A percentile compares a stretch with the other conserved stretches of the same genome.
Conservation (phyloP, 2,113 vertebrate genomes). For the Tamias sibiricus region DNA sequence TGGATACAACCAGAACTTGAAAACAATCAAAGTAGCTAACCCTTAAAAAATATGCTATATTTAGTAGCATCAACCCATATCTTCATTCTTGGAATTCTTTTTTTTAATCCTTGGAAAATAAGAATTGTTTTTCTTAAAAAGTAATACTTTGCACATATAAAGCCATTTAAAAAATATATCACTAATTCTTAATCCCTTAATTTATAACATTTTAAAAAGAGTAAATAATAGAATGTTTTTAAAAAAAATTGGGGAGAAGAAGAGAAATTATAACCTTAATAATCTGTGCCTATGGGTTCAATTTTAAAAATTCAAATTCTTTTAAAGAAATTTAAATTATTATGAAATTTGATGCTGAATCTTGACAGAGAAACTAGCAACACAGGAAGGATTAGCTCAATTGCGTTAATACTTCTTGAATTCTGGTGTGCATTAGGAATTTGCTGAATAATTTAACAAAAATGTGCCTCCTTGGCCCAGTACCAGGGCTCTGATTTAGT, state of each 20-base stretch:
- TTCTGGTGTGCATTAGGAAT: conserved; percentile 3
- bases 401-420: background rate
- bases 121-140: background rate
- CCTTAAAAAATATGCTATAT: background rate
- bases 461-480: background rate
- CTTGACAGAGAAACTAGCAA: background rate
- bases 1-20: background rate
- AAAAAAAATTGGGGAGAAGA: background rate
- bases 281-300: background rate
- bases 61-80: background rate
- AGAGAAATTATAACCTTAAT: background rate
- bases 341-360: background rate
- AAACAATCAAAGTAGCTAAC: conserved; percentile 20
- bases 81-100: background rate
- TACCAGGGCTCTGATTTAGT: background rate
- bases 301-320: background rate
- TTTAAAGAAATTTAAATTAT: background rate
- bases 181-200: background rate
- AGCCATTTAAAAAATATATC: background rate
- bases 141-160: background rate
- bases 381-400: background rate
- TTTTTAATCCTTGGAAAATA: background rate
- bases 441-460: background rate
- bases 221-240: background rate
- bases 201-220: background rate